These are phyloP conservation scores for Strongylocentrotus purpuratus DNA, from an alignment of 35 echinoderm and acorn worm species.

Conservation along the genomic window DNA sequence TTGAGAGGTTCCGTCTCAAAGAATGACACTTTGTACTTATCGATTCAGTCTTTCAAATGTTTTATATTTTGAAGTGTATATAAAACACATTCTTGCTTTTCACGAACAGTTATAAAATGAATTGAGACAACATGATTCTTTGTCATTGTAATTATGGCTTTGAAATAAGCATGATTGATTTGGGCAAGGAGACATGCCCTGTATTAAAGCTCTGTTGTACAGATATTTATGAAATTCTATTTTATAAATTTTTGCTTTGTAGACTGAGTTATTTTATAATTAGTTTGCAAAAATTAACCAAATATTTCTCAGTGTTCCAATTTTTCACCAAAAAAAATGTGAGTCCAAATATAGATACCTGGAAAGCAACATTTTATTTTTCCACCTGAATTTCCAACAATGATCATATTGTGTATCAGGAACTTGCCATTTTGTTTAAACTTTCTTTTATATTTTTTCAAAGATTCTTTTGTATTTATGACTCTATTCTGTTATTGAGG, in stretches of 20 bases:
- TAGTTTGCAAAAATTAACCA: too few species aligned
- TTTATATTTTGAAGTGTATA: slow-evolving; percentile 6
- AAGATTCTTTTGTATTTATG: too few species aligned
- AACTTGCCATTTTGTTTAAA: neutral
- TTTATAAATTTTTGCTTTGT: neutral
- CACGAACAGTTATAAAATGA: neutral
- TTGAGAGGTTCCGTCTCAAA: neutral
- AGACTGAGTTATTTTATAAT: too few species aligned
- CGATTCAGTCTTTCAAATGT: slow-evolving; percentile 10
- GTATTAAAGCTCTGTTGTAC: neutral
- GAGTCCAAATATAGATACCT: neutral
- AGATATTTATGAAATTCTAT: neutral
- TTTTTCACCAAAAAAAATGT: too few species aligned
- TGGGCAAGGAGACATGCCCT: neutral
- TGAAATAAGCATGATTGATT: neutral
- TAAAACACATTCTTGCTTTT: neutral
- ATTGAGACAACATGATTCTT: too few species aligned
- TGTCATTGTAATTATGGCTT: too few species aligned
- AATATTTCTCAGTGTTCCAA: too few species aligned
- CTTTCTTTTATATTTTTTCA: neutral
- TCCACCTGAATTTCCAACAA: neutral
- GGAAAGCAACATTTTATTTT: neutral
- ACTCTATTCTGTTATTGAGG: too few species aligned
- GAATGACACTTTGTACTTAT: neutral
- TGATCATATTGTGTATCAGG: neutral